Evolutionary conservation across 2,113 vertebrate genomes (phyloP).

Genomic region (Ornithorhynchus anatinus): DNA sequence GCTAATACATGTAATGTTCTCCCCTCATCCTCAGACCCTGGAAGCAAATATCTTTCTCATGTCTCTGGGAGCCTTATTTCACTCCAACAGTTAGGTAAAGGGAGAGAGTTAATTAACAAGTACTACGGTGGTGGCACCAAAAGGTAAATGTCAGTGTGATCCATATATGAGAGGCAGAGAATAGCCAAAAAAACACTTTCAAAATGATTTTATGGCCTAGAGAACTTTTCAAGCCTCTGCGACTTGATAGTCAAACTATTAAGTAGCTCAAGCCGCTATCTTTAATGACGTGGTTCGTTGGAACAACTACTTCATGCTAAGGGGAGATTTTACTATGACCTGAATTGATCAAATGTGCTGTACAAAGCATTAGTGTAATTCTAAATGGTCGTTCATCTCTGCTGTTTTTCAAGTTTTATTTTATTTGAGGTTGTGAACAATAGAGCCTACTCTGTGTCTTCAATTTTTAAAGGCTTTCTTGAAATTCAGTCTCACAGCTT

Average conservation of each 20-base stretch:
- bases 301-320: slow-evolving; percentile 55
- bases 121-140: too few species aligned
- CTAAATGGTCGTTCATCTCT: slow-evolving; percentile 5
- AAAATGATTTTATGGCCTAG: slow-evolving; percentile 10
- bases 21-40: neutral
- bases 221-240: slow-evolving; percentile 4
- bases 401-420: slow-evolving; percentile 7
- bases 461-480: slow-evolving; percentile 6
- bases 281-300: slow-evolving; percentile 52
- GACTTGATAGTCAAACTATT: slow-evolving; percentile 15
- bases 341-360: slow-evolving; percentile 10
- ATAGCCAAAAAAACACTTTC: neutral
- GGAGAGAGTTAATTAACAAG: too few species aligned
- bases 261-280: slow-evolving; percentile 38
- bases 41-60: too few species aligned
- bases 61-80: too few species aligned
- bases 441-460: slow-evolving; percentile 6
- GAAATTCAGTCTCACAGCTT: slow-evolving; percentile 21
- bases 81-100: too few species aligned
- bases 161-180: neutral
- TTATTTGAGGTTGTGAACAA: slow-evolving; percentile 34
- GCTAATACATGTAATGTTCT: slow-evolving; percentile 38
- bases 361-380: slow-evolving; percentile 23
- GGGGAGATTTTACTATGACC: slow-evolving; percentile 15
- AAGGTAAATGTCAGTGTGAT: too few species aligned